These are phyloP conservation scores for Mohoua ochrocephala DNA, from an alignment of 2,113 vertebrate species.

Conservation along the genomic window DNA sequence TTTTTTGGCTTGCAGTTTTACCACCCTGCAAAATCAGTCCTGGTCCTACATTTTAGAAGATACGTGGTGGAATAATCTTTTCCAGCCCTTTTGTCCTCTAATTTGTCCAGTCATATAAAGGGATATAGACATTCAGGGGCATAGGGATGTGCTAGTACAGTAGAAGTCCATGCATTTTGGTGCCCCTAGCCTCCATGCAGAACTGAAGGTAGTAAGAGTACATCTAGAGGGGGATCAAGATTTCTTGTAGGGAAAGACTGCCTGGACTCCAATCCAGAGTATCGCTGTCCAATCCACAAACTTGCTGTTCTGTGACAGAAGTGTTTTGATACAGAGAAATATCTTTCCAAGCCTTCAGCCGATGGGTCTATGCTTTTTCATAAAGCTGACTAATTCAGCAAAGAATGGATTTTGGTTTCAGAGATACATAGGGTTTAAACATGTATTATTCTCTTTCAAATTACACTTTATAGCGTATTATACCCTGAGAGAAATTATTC, in stretches of 20 bases:
- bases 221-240: not conserved
- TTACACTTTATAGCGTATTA: constrained; percentile 62
- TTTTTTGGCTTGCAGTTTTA: not conserved
- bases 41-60: not conserved
- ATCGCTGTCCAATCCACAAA: not conserved
- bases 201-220: not conserved
- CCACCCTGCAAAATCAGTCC: not conserved
- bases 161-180: not conserved
- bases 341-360: not conserved
- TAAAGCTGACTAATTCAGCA: not conserved
- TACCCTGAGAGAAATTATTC: constrained; percentile 79
- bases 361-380: not conserved
- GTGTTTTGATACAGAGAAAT: constrained; percentile 4
- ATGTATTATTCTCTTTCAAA: constrained; percentile 58
- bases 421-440: constrained; percentile 47
- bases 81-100: not conserved
- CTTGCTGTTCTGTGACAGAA: not conserved
- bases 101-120: not conserved
- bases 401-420: constrained; percentile 45
- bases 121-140: not conserved
- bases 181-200: not conserved
- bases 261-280: not conserved
- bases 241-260: not conserved
- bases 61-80: not conserved
- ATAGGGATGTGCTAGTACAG: not conserved